Conservation (phyloP, 2,113 vertebrate genomes). For the Penelope pileata region DNA sequence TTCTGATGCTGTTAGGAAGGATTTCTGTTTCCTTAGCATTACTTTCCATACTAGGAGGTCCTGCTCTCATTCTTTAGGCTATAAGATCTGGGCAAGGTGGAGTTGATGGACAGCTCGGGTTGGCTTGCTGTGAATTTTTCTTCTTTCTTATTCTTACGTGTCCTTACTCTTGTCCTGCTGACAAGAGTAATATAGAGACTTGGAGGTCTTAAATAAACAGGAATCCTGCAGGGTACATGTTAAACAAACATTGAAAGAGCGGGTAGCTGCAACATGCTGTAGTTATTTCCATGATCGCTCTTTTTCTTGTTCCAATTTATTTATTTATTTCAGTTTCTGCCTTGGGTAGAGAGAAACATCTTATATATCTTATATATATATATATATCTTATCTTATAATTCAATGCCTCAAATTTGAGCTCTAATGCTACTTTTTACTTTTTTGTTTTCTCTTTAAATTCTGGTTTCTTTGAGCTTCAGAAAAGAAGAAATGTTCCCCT, state of each 20-base stretch:
- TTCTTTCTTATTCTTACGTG: neutral
- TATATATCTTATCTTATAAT: too few relatives aligned
- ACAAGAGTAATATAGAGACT: neutral
- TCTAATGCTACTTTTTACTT: neutral
- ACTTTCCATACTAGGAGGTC: neutral
- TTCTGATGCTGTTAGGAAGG: neutral
- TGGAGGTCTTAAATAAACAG: neutral
- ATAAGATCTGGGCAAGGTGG: neutral
- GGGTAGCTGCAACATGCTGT: neutral
- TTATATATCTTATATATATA: too few relatives aligned
- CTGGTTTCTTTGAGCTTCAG: neutral
- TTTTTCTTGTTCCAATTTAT: neutral
- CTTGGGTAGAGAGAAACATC: neutral
- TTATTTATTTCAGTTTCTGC: neutral
- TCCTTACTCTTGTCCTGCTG: constrained; percentile 24
- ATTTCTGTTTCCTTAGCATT: neutral
- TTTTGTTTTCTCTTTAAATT: neutral
- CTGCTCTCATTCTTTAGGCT: neutral
- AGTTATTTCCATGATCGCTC: neutral
- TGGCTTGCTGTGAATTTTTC: neutral
- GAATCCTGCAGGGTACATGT: neutral
- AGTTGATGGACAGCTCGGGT: neutral
- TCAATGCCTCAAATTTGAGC: neutral
- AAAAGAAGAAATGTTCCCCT: neutral
- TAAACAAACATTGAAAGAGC: neutral